Conservation (phyloP, 2,797 vertebrate species). For the Clarias platycephalus region DNA sequence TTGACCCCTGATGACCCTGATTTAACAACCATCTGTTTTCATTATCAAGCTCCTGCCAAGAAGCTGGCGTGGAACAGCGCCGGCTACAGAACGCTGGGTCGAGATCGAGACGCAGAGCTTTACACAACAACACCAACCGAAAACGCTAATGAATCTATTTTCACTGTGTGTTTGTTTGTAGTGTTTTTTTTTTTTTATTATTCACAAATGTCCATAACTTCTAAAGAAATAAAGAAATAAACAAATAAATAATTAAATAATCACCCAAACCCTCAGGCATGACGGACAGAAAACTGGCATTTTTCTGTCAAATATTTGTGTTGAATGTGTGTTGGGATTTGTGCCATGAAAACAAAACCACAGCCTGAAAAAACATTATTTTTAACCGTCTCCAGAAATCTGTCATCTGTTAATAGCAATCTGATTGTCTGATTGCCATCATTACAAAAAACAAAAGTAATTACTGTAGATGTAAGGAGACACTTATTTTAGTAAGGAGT, state of each 20-base stretch:
- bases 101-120: conserved; percentile 3
- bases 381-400: neutral
- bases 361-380: neutral
- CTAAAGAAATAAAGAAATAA: neutral
- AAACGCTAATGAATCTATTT: conserved; percentile 37
- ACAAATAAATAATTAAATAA: no score
- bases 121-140: conserved; percentile 10
- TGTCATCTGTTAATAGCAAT: neutral
- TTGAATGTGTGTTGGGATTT: neutral
- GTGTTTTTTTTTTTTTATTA: conserved; percentile 28
- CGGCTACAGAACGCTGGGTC: conserved; percentile 24
- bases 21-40: conserved; percentile 40
- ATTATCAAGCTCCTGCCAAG: conserved; percentile 23
- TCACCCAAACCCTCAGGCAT: neutral
- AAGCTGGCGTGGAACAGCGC: neutral
- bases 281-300: neutral
- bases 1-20: conserved; percentile 29
- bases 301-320: neutral
- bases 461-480: neutral
- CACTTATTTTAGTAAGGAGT: neutral
- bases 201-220: neutral
- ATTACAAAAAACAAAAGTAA: neutral
- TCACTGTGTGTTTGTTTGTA: conserved; percentile 29
- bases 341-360: neutral
- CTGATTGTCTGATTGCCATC: neutral